phyloP scores from a whole-genome alignment of 2,888 invertebrate genomes.

The Cephus rjabovi region DNA sequence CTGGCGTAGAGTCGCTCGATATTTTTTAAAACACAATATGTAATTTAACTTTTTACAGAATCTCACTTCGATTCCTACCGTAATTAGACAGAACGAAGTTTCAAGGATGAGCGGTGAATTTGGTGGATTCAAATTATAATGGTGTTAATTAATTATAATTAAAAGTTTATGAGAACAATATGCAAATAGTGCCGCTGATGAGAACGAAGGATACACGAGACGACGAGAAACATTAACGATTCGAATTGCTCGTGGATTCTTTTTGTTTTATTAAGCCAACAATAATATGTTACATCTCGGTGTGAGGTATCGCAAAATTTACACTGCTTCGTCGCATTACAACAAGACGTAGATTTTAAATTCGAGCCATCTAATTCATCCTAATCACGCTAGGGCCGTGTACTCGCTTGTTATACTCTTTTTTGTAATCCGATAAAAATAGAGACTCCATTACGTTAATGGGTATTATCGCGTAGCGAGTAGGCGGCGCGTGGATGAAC shows the following conservation, averaged over 20 bases:
- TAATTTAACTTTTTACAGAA: neutral
- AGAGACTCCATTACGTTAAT: neutral
- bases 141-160: neutral
- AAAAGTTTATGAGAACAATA: neutral
- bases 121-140: too few species aligned
- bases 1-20: neutral
- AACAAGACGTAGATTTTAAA: neutral
- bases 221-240: neutral
- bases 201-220: neutral
- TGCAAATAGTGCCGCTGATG: neutral
- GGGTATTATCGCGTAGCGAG: neutral
- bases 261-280: conserved; percentile 7
- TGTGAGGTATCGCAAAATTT: conserved; percentile 4
- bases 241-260: neutral
- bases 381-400: neutral
- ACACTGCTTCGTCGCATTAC: neutral
- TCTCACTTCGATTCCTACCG: neutral
- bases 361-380: neutral
- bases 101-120: too few species aligned
- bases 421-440: neutral
- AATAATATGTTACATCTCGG: conserved; percentile 4
- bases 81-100: neutral
- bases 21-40: neutral
- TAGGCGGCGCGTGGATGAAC: neutral
- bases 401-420: neutral